Evolutionary conservation across 2,888 invertebrate genomes (phyloP).

Genomic region (Aphidius colemani): DNA sequence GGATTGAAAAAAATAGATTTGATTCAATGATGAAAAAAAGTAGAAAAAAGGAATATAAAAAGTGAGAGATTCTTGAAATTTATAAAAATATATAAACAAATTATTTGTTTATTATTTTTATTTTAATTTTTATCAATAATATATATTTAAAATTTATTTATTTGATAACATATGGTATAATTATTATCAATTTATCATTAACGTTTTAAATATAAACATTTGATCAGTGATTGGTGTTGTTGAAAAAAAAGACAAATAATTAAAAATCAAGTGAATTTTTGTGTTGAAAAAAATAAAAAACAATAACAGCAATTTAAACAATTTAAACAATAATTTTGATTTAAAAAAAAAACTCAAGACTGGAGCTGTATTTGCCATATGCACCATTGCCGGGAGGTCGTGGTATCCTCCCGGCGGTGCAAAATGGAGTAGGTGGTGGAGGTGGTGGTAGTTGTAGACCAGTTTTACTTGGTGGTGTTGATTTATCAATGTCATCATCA

Average conservation of each 20-base stretch:
- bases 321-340: no score
- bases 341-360: slow-evolving; percentile 41
- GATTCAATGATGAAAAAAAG: not conserved
- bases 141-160: no score
- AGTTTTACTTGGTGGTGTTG: slow-evolving; percentile 56
- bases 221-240: no score
- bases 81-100: no score
- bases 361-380: slow-evolving; percentile 60
- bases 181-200: no score
- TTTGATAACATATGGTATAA: no score
- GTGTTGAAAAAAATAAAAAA: not conserved
- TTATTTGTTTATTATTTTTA: no score
- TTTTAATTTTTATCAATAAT: no score
- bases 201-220: no score
- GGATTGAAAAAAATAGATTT: no score
- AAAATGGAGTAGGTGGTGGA: slow-evolving; percentile 33
- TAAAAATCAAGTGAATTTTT: not conserved
- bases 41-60: not conserved
- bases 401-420: slow-evolving; percentile 59
- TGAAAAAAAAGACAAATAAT: no score
- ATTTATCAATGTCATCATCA: slow-evolving; percentile 57
- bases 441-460: slow-evolving; percentile 51
- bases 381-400: slow-evolving; percentile 60
- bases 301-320: not conserved
- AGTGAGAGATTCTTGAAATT: no score